Base-by-base conservation (phyloP, 1,140 invertebrate species). In the Zaprionus davidi region DNA sequence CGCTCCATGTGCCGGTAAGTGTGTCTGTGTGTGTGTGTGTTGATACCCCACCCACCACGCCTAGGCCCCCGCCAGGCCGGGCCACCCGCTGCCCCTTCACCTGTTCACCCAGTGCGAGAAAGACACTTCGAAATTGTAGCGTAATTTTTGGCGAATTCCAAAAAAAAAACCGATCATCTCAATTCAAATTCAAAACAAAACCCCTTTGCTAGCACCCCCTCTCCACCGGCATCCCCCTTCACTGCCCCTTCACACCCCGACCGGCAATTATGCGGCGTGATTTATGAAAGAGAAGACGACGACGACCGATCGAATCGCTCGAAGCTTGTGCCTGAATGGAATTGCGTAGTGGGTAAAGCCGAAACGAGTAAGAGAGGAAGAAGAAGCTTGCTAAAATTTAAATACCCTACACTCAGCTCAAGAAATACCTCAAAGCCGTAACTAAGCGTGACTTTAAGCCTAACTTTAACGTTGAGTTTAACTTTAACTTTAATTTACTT, bases 221-320 rank as follows among this genome's bases (percentile, higher is more conserved):
- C 24, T 34, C n/a, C 7, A 41, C 28, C 24, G n/a, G 55, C 17
- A 26, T 44, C n/a, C 15, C 17, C 24, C 15, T 28, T 20, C 63
- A 5, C 20, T 28, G 13, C 72, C 53, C 51, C 60, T 55, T 62
- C 28, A 11, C 26, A 22, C 31, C 26, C 36, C 49, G 55, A 11
- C 44, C 60, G 69, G 31, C 78, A 66, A 38, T 82, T 76, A 71
- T 66, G 69, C 71, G 76, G 58, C 63, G 60, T 87, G 83, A 86
- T 86, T 86, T 86, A 88, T 88, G 70, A 73, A 68, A 62, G 63
- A 60, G 58, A 67, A 66, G 34, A 65, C 71, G 53, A 46, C 62
- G 71, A 58, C 76, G 60, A 44, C 64, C 79, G 76, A 80, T 56
- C 26, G 28, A 12, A 57, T 57, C 24, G 57, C 60, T 74, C 38